Evolutionary conservation across 2,888 invertebrate genomes (phyloP).

Genomic region (Minunthozetes semirufus): DNA sequence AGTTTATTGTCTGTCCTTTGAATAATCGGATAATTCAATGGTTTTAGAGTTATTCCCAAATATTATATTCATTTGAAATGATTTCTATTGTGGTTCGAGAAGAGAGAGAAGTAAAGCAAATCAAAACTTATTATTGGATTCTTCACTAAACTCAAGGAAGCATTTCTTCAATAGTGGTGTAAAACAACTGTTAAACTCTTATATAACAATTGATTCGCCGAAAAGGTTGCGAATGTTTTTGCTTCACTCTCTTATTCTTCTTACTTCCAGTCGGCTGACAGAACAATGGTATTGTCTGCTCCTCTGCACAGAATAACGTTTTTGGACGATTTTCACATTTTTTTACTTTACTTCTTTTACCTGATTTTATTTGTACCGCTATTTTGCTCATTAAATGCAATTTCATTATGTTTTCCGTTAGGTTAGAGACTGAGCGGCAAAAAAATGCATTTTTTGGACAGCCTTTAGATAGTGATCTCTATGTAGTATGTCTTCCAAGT

Average conservation of each 20-base stretch:
- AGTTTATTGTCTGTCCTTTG: too few species aligned
- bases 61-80: too few species aligned
- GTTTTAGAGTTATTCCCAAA: too few species aligned
- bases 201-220: constrained; percentile 5
- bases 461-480: not conserved
- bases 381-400: not conserved
- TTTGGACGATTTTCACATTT: constrained; percentile 12
- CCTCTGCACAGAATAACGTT: not conserved
- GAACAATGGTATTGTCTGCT: not conserved
- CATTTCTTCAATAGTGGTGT: not conserved
- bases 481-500: not conserved
- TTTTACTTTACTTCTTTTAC: not conserved
- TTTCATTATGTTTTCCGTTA: not conserved
- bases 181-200: not conserved
- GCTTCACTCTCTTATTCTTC: not conserved
- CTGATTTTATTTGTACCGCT: not conserved
- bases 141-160: too few species aligned
- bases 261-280: not conserved
- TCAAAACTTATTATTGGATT: too few species aligned
- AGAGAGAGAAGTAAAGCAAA: too few species aligned
- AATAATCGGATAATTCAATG: too few species aligned
- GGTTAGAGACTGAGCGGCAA: too few species aligned
- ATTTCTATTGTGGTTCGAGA: too few species aligned
- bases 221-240: not conserved
- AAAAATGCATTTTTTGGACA: not conserved